Evolutionary conservation across 1,140 invertebrate genomes (phyloP), one percentile per base, ranked within the genome.

Genomic region (Caenorhabditis brenneri): DNA sequence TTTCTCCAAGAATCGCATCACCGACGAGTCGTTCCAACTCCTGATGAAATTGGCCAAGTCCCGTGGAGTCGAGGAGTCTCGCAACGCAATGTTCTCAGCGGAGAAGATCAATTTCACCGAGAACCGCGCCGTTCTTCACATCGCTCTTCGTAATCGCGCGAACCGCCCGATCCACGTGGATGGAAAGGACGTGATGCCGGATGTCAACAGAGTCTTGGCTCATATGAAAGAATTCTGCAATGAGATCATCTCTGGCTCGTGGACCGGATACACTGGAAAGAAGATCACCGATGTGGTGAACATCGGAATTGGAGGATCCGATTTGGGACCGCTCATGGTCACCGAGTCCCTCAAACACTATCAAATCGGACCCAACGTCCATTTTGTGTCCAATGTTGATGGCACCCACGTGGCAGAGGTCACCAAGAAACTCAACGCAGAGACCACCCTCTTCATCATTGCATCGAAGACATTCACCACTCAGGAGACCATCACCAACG

Each of bases 401-500:
- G 98, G 98, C 33, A 99, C 97, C 22, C 98, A 99, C 91, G 92
- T 99, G 88, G 96, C 95, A 5, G 96, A 98, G 92, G 95, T 95
- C 16, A 92, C 99, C 60, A 97, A 96, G 89, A 94, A 94, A 89
- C 91, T 99, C 6, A 94, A 95, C 91, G 94, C 96, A 4, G 96
- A 99, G 91, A 97, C 96, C 0, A 95, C 95, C 4, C 92, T 99
- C 1, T 99, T 99, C 92, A 97, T 99, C 88, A 96, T 99, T 91
- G 97, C 97, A 15, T 99, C 97, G 2, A 99, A 99, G 92, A 99
- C 97, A 0, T 99, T 98, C 91, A 99, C 97, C 12, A 99, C 98
- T 2, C 97, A 99, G 91, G 98, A 99, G 93, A 99, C 98, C 2
- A 98, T 99, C 86, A 99, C 97, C 22, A 99, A 99, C 92, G 97